Evolutionary conservation across 1,140 invertebrate species (phyloP), one percentile per base, ranked within the genome.

Genomic region (Orius laevigatus): DNA sequence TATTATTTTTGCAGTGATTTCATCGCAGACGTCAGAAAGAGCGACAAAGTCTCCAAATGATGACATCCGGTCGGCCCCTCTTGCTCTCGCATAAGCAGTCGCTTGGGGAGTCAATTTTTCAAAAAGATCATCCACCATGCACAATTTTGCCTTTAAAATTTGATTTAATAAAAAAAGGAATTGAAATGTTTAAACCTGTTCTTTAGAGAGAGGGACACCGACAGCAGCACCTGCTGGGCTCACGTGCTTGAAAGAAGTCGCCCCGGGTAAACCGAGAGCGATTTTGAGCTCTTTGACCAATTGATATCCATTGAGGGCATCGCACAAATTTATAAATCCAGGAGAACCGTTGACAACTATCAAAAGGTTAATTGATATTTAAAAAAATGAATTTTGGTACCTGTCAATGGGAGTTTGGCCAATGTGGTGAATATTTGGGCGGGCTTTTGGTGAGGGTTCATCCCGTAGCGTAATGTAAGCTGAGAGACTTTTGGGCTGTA

Each of bases 21-120:
- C 74, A 67, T 98, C 95, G 64, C 94, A 98, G 2, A 67, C 59
- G 60, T 96, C 91, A 0, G 92, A 97, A 0, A 98, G 62, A 9
- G 92, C 90, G 34, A 98, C 76, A 64, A 98, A 98, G 67, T 98
- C 95, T 0, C 95, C 94, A 67, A 97, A 98, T 9, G 93, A 97
- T 4, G 91, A 96, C 95, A 98, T 98, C 46, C 95, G 75, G 65
- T 98, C 95, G 12, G 94, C 93, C 32, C 94, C 92, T 65, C 95
- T 73, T 0, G 94, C 95, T 52, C 93, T 69, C 0, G 92, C 93
- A 69, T 98, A 98, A 1, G 95, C 95, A 9, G 73, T 75, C 0
- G 94, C 91, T n/a, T 97, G 56, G 0, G 90, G 91, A 4, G 86
- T 81, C 40, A 96, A 65, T 44, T 74, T 66, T 16, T 76, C 66